phyloP scores from a whole-genome alignment of 1,140 invertebrate species.

The Colletes gigas region DNA sequence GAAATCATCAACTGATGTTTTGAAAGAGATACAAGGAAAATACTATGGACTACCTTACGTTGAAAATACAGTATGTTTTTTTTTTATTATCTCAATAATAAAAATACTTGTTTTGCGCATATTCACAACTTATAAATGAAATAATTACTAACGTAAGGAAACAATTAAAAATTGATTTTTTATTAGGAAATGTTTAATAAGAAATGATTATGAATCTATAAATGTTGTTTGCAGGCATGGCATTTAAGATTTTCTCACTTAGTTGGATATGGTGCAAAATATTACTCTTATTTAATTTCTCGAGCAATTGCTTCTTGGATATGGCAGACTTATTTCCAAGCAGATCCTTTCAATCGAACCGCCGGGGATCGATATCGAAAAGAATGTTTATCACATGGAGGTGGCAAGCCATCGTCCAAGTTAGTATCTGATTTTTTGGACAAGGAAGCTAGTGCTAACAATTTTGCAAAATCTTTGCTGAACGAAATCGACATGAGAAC shows the following conservation, averaged over 20 bases:
- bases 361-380: constrained; percentile 89
- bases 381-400: constrained; percentile 93
- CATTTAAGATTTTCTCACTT: constrained; percentile 98
- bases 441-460: constrained; percentile 84
- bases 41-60: constrained; percentile 95
- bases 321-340: constrained; percentile 94
- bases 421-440: constrained; percentile 89
- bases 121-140: too few species aligned
- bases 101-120: constrained; percentile 14
- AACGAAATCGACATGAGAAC: constrained; percentile 83
- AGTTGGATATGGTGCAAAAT: constrained; percentile 98
- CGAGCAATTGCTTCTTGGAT: constrained; percentile 95
- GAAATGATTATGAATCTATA: constrained; percentile 1
- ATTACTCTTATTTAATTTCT: constrained; percentile 98
- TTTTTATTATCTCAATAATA: constrained; percentile 7
- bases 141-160: background rate
- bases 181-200: background rate
- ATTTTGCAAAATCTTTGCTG: constrained; percentile 82
- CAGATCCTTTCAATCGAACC: constrained; percentile 89
- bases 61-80: constrained; percentile 87
- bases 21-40: constrained; percentile 89
- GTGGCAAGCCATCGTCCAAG: constrained; percentile 88
- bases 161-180: background rate
- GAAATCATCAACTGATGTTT: constrained; percentile 88
- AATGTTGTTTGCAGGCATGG: constrained; percentile 87